These are phyloP conservation scores for Leptarthrus brevirostris DNA, from an alignment of 2,888 invertebrate genomes.

Conservation along the genomic window DNA sequence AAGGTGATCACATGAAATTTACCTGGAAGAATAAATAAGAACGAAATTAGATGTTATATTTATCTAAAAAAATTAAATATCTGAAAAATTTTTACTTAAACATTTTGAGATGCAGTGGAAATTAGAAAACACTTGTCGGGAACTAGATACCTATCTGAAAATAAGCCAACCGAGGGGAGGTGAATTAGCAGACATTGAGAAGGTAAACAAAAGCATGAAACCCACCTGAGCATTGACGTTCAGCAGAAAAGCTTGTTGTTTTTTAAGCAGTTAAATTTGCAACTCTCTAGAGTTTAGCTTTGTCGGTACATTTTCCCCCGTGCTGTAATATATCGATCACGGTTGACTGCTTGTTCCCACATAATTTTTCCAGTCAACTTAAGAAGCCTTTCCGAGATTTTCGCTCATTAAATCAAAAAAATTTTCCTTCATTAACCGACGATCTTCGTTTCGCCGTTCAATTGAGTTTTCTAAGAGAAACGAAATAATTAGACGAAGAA, in stretches of 20 bases:
- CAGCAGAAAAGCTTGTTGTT: not conserved
- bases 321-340: conserved; percentile 12
- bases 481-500: conserved; percentile 11
- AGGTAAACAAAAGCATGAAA: conserved; percentile 21
- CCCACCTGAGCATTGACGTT: conserved; percentile 3
- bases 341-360: not conserved
- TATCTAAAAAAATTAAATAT: not conserved
- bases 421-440: conserved; percentile 25
- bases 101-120: not conserved
- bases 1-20: not conserved
- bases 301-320: not conserved
- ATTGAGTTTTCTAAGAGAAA: conserved; percentile 7
- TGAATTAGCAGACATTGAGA: not conserved
- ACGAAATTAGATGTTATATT: too few relatives aligned
- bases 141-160: not conserved
- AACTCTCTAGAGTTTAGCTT: not conserved
- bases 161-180: not conserved
- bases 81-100: not conserved
- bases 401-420: conserved; percentile 10
- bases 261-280: conserved; percentile 8
- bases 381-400: not conserved
- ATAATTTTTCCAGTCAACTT: not conserved
- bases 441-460: conserved; percentile 11
- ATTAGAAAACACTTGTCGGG: not conserved
- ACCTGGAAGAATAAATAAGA: not conserved